Conservation (phyloP, 2,797 vertebrate species). For the Alectoris magna region DNA sequence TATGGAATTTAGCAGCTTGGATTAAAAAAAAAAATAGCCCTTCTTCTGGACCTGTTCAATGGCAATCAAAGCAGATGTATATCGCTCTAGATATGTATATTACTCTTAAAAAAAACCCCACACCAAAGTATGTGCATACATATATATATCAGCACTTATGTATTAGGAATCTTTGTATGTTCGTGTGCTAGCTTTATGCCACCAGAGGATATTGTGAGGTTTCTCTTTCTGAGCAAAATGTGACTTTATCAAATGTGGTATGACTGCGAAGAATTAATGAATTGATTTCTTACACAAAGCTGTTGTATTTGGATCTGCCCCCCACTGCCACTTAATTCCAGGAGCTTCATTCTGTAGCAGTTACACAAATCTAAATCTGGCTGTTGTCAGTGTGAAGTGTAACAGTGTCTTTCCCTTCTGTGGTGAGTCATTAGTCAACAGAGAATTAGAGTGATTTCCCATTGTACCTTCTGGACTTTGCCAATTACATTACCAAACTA, state of each 20-base stretch:
- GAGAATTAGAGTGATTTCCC: background rate
- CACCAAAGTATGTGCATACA: too few species aligned
- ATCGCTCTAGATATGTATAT: background rate
- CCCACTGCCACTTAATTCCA: fast-evolving
- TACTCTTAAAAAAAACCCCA: background rate
- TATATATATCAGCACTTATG: too few species aligned
- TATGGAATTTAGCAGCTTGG: fast-evolving
- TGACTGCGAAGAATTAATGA: background rate
- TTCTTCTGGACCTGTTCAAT: background rate
- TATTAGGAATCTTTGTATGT: background rate
- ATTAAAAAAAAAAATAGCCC: background rate
- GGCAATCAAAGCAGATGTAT: background rate
- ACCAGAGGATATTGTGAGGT: background rate
- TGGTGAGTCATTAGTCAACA: background rate
- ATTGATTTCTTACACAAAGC: background rate
- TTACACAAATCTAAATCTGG: fast-evolving
- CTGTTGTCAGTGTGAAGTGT: background rate
- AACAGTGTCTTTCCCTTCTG: background rate
- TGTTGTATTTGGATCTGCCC: background rate
- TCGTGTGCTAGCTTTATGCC: background rate
- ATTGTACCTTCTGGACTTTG: background rate
- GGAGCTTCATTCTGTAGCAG: background rate
- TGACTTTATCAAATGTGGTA: background rate
- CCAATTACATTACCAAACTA: background rate
- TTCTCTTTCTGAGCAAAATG: background rate